Percentiles rank a stretch among this genome's conserved stretches.
These are phyloP conservation scores for Anser cygnoides DNA, from an alignment of 2,113 vertebrate genomes.

Conservation along the genomic window DNA sequence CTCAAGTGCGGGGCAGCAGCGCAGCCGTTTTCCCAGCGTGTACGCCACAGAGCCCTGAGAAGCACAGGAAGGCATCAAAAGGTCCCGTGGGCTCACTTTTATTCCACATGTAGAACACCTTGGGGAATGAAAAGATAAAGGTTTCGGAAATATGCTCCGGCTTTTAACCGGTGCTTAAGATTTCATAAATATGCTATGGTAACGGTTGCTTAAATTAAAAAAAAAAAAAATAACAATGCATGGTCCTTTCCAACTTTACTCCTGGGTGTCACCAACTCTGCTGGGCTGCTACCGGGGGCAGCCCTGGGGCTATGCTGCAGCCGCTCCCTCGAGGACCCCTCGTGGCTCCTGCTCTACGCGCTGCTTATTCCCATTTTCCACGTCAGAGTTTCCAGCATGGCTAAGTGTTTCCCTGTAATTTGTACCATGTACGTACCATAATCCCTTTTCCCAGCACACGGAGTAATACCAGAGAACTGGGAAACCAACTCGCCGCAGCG, in stretches of 20 bases:
- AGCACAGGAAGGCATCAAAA: rapidly evolving
- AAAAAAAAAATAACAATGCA: rapidly evolving
- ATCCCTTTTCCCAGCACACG: background rate
- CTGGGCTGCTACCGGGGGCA: too few relatives aligned
- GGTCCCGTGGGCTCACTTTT: background rate
- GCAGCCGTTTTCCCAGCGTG: rapidly evolving
- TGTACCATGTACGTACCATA: background rate
- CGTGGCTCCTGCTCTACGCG: rapidly evolving
- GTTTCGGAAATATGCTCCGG: background rate
- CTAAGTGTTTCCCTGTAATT: background rate
- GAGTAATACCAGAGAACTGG: background rate
- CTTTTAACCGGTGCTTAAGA: background rate
- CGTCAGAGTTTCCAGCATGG: background rate
- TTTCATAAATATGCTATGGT: too few relatives aligned
- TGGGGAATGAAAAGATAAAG: background rate
- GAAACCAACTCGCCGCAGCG: background rate
- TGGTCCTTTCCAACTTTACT: rapidly evolving
- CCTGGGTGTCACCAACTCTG: background rate
- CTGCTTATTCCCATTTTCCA: background rate
- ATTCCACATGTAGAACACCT: background rate
- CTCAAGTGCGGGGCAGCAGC: rapidly evolving
- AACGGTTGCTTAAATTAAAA: background rate
- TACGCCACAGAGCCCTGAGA: rapidly evolving
- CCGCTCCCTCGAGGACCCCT: background rate
- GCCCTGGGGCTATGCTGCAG: too few relatives aligned